Percentiles rank a stretch among this genome's conserved stretches.
Conservation (phyloP, 2,113 vertebrate genomes). For the Pluvialis apricaria region DNA sequence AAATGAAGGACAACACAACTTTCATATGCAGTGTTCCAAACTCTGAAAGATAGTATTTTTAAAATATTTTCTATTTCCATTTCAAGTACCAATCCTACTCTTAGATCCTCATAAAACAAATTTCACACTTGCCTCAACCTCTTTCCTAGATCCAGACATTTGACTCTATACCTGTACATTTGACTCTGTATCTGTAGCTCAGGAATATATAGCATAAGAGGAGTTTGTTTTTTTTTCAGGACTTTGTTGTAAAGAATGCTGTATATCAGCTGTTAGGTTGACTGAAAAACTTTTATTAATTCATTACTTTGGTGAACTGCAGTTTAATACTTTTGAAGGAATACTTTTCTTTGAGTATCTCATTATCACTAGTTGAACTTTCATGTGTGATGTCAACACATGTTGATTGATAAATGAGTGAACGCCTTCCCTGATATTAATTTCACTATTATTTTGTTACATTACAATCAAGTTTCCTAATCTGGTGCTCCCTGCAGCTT, state of each 20-base stretch:
- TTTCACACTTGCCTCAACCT: background rate
- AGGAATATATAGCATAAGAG: background rate
- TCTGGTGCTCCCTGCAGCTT: background rate
- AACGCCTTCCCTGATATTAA: background rate
- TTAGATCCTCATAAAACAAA: background rate
- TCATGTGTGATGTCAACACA: background rate
- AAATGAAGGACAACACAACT: slow-evolving; percentile 34
- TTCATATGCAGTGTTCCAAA: background rate
- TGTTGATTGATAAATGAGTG: background rate
- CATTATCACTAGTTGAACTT: background rate
- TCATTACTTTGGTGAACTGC: background rate
- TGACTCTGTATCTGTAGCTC: background rate
- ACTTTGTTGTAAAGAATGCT: background rate
- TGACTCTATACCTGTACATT: background rate
- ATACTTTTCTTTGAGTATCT: background rate
- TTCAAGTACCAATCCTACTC: background rate
- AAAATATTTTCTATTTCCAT: background rate
- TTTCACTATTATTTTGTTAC: background rate
- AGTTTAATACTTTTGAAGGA: background rate
- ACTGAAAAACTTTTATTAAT: background rate
- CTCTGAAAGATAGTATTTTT: background rate
- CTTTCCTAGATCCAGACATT: background rate
- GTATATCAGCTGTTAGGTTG: background rate
- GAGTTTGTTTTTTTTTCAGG: background rate
- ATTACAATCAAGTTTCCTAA: background rate